Conservation (phyloP, 2,888 invertebrate genomes). For the Megaustenia siamemsis region DNA sequence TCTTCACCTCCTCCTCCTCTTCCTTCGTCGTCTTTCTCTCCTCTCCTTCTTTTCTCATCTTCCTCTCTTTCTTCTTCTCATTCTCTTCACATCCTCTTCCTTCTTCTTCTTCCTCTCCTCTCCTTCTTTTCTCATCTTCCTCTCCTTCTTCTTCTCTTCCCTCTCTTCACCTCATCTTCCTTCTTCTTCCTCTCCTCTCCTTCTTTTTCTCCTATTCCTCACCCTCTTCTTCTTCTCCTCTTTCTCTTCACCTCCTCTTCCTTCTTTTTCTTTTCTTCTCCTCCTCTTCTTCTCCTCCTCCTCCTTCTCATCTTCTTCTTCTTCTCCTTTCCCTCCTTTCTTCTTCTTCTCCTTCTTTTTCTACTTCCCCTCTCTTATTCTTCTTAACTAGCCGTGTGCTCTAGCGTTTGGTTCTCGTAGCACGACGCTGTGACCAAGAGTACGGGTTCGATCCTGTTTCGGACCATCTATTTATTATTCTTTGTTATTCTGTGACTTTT, state of each 20-base stretch:
- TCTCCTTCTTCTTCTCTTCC: neutral
- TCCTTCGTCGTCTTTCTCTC: slow-evolving; percentile 36
- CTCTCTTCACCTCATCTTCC: neutral
- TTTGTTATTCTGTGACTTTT: too few species aligned
- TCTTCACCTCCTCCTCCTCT: slow-evolving; percentile 34
- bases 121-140: too few species aligned
- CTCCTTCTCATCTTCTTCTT: neutral
- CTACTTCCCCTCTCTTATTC: neutral
- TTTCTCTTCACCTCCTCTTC: neutral
- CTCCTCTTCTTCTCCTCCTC: neutral
- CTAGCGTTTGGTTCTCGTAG: too few species aligned
- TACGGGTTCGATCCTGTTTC: too few species aligned
- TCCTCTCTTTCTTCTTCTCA: too few species aligned
- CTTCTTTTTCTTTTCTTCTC: slow-evolving; percentile 1
- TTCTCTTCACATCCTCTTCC: too few species aligned
- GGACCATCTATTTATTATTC: too few species aligned
- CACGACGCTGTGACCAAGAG: too few species aligned
- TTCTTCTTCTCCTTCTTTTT: neutral
- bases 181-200: too few species aligned
- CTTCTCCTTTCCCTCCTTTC: neutral
- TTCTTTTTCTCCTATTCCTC: neutral
- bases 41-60: too few species aligned
- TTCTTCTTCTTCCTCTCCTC: slow-evolving; percentile 48
- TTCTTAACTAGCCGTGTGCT: neutral
- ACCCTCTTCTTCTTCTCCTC: neutral